Evolutionary conservation across 2,888 invertebrate species (phyloP), one percentile per base, ranked within the genome.

Genomic region (Drosophila anomalata): DNA sequence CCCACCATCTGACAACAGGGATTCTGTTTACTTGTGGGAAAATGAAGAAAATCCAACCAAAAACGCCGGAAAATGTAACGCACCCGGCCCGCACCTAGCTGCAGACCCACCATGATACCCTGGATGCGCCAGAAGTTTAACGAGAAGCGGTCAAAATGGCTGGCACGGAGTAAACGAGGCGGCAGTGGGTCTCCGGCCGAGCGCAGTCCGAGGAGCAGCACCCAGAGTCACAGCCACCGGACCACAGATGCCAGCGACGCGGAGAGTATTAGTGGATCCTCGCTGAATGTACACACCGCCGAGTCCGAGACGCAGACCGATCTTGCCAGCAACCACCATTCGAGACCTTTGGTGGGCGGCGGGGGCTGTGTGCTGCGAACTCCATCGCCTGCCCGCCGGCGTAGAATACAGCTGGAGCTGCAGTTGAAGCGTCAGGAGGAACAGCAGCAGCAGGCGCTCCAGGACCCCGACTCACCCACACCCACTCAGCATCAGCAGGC

Each of bases 111-210:
- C 8, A 92, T 92, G 92, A 91, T 92, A 80, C 90, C 91, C 72
- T 92, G 92, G 92, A 89, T 92, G 79, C 89, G 91, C 76, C 92
- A 92, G 70, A 92, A 92, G 80, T 89, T 92, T 70, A 91, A 90
- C 54, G 91, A 91, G 80, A 90, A 91, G 74, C 91, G 92, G 67
- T 90, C 90, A 54, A 89, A 89, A 78, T 91, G 91, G 91, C 77
- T 89, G 67, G 90, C 91, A 67, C 87, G 91, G 41, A 90, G 79
- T 63, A 90, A 90, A 52, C 81, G 87, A 9, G 77, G 79, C 22
- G 57, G 54, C 47, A 50, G 26, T 24, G 56, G 36, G 5, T 48
- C 48, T 31, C 39, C 22, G 7, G 63, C 79, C 26, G 41, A 46
- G 11, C 60, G 67, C 8, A 54, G 72, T 47, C 65, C 75, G 0